Evolutionary conservation across 1,140 invertebrate species (phyloP), one percentile per base, ranked within the genome.

Genomic region (Caenorhabditis brenneri): DNA sequence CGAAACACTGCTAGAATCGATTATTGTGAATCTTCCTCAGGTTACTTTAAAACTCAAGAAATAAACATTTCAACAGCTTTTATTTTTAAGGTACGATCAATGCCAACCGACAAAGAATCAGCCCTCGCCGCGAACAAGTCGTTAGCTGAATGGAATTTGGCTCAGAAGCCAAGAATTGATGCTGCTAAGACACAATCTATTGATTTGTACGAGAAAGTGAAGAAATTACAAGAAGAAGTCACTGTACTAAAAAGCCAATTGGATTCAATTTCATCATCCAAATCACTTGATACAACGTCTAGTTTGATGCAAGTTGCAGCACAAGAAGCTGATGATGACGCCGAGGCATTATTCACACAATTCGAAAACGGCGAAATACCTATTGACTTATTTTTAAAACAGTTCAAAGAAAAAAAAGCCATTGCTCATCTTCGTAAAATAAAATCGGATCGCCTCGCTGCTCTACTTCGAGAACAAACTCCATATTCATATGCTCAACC

Each of bases 241-340:
- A 39, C 29, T 7, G 79, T 27, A 6, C 22, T 80, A 12, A 80
- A 80, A 46, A 80, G n/a, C n/a, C 48, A 80, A 53, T 31, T 80
- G n/a, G 79, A 80, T 31, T 65, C 46, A 0, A 36, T 46, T 29
- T 79, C 82, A 1, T 48, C 53, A 16, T 46, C 42, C 6, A 65
- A 80, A 46, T 74, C 58, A 16, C 49, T 83, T 10, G 82, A 83
- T 31, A 69, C 65, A 42, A 79, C 49, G 19, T 42, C 58, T 3
- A 79, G 49, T 48, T 31, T 83, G 19, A 65, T 83, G 42, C 82
- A 83, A 65, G 82, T 83, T 4, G 82, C 82, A 42, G 82, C 82
- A 19, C 82, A 83, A 27, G 82, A 83, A 48, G 82, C 82, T 9
- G 82, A 83, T 19, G 82, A 83, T 31, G 82, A 83, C 36, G 65